Conservation (phyloP, 2,113 vertebrate genomes). For the Burhinus bistriatus region DNA sequence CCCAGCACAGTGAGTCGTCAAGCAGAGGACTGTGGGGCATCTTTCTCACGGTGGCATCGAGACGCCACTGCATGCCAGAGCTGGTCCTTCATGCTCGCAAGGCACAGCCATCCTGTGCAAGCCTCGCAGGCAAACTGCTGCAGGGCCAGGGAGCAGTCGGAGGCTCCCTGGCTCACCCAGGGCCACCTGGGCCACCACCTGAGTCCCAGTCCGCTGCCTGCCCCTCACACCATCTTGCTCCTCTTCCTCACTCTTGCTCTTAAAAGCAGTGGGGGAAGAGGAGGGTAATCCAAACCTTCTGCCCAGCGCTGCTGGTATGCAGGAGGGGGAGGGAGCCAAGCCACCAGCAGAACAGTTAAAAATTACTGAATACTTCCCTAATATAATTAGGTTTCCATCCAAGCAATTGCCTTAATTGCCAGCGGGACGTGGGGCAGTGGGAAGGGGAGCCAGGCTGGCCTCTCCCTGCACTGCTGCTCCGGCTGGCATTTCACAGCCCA, state of each 20-base stretch:
- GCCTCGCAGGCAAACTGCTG: rapidly evolving
- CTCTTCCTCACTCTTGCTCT: neutral
- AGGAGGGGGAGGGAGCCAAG: neutral
- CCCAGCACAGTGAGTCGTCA: neutral
- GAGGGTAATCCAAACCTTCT: neutral
- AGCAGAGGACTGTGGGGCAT: neutral
- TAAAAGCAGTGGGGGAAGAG: neutral
- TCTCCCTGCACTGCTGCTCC: neutral
- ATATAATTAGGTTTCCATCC: constrained; percentile 30
- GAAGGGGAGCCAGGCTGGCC: neutral
- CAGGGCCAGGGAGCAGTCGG: rapidly evolving
- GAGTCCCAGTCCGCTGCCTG: no score
- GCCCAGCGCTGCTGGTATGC: neutral
- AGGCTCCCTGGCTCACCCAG: neutral
- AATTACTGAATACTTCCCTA: constrained; percentile 39
- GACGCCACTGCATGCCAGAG: neutral
- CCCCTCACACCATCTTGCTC: neutral
- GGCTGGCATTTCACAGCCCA: rapidly evolving
- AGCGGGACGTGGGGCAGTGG: neutral
- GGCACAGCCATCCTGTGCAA: neutral
- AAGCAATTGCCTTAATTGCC: constrained; percentile 28
- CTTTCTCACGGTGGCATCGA: rapidly evolving
- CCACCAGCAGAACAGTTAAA: constrained; percentile 34
- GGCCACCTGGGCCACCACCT: neutral
- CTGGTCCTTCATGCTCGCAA: rapidly evolving